Evolutionary conservation across 1,140 invertebrate species (phyloP).

Genomic region (Drosophila pruinosa): DNA sequence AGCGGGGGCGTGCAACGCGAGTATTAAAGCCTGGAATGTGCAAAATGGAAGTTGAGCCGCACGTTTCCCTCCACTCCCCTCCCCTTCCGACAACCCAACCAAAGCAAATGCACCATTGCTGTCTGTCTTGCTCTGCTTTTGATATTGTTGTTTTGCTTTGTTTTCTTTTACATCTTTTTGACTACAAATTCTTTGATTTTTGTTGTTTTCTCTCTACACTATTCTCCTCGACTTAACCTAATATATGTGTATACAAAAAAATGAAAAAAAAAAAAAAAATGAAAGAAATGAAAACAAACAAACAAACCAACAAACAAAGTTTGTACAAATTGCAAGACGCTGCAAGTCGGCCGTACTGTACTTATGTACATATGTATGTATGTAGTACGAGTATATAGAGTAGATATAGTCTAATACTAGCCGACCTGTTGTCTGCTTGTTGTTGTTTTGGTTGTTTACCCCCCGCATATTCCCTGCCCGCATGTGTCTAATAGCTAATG

Average conservation of each 20-base stretch:
- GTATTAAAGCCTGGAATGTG: slow-evolving; percentile 24
- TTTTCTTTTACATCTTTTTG: not conserved
- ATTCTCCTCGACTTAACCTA: not conserved
- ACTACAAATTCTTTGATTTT: slow-evolving; percentile 11
- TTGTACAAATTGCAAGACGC: slow-evolving; percentile 45
- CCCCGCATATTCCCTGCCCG: not conserved
- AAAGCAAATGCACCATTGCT: not conserved
- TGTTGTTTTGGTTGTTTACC: not conserved
- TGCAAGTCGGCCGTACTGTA: slow-evolving; percentile 6
- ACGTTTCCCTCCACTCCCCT: not conserved
- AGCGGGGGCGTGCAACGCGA: not conserved
- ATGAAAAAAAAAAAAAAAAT: slow-evolving; percentile 9
- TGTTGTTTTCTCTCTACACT: not conserved
- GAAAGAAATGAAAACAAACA: not conserved
- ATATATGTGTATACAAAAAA: slow-evolving; percentile 6
- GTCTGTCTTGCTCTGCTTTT: not conserved
- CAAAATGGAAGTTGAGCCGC: not conserved
- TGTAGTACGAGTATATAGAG: not conserved
- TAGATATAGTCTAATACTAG: slow-evolving; percentile 8
- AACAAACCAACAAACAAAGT: slow-evolving; percentile 32
- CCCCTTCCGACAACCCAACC: not conserved
- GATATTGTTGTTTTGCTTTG: not conserved
- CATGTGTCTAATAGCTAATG: slow-evolving; percentile 20
- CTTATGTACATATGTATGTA: not conserved
- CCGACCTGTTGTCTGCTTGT: slow-evolving; percentile 6